Evolutionary conservation across 2,797 vertebrate species (phyloP).

Genomic region (Bryconaethiops microstoma): DNA sequence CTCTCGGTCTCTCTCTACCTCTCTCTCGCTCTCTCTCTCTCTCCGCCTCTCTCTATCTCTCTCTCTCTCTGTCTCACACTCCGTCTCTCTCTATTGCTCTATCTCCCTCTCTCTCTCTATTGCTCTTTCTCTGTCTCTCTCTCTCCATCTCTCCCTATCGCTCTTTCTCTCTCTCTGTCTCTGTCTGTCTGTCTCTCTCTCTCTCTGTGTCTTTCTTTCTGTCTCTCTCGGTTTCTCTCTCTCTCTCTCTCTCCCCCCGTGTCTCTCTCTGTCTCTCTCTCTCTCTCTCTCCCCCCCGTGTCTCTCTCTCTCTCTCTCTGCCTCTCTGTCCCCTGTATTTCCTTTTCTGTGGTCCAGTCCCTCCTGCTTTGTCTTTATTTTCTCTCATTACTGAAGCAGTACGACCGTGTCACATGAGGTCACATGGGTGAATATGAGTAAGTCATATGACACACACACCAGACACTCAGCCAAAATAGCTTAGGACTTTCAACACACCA

Average conservation of each 20-base stretch:
- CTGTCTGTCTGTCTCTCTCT: too few species aligned
- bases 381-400: slow-evolving; percentile 16
- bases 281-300: too few species aligned
- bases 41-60: too few species aligned
- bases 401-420: slow-evolving; percentile 62
- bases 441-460: slow-evolving; percentile 64
- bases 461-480: not conserved
- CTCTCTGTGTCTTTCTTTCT: not conserved
- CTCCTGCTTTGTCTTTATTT: slow-evolving; percentile 31
- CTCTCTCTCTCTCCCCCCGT: not conserved
- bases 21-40: too few species aligned
- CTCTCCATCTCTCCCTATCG: too few species aligned
- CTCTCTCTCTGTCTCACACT: too few species aligned
- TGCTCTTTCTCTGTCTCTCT: too few species aligned
- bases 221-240: not conserved
- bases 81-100: too few species aligned
- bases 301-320: not conserved
- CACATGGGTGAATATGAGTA: slow-evolving; percentile 60
- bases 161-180: too few species aligned
- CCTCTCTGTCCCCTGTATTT: not conserved
- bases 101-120: too few species aligned
- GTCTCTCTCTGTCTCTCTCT: too few species aligned
- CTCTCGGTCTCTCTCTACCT: too few species aligned
- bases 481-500: not conserved
- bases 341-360: not conserved